phyloP scores from a whole-genome alignment of 2,888 invertebrate species.

The Caenorhabditis sulstoni region DNA sequence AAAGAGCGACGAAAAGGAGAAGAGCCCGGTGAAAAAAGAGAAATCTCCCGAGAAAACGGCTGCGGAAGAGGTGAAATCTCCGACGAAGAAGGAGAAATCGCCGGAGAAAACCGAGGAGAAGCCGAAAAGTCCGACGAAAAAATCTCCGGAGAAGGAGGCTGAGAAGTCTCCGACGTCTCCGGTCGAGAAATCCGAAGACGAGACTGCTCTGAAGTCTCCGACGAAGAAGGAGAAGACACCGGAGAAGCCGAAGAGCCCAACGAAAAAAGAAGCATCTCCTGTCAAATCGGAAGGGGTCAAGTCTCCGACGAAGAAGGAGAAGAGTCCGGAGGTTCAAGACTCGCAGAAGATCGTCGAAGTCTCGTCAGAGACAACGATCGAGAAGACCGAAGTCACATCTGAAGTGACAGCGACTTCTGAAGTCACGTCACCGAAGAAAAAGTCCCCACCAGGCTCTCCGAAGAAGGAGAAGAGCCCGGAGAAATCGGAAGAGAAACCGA shows the following conservation, averaged over 20 bases:
- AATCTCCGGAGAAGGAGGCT: constrained; percentile 41
- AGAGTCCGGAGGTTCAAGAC: constrained; percentile 18
- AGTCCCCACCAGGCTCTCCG: constrained; percentile 32
- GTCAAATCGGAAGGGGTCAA: constrained; percentile 1
- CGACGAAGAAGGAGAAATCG: constrained; percentile 27
- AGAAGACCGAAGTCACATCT: constrained; percentile 24
- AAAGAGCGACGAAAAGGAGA: constrained; percentile 13
- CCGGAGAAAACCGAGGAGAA: not conserved
- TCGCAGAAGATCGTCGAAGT: constrained; percentile 19
- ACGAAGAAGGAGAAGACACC: constrained; percentile 34
- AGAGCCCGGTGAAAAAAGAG: not conserved
- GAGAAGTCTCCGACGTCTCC: constrained; percentile 35
- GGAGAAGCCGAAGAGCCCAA: constrained; percentile 12
- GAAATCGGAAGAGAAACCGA: constrained; percentile 21
- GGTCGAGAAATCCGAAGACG: constrained; percentile 31
- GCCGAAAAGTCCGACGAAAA: constrained; percentile 41
- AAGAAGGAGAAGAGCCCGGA: constrained; percentile 22
- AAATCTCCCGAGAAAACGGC: not conserved
- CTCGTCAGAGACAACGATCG: constrained; percentile 13
- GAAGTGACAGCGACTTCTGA: constrained; percentile 14
- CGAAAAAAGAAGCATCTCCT: constrained; percentile 31
- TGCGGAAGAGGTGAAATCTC: constrained; percentile 35
- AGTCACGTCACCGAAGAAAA: constrained; percentile 30
- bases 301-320: constrained; percentile 22
- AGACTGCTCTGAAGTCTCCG: constrained; percentile 22